Evolutionary conservation across 1,140 invertebrate species (phyloP), one percentile per base, ranked within the genome.

Genomic region (Fopius arisanus): DNA sequence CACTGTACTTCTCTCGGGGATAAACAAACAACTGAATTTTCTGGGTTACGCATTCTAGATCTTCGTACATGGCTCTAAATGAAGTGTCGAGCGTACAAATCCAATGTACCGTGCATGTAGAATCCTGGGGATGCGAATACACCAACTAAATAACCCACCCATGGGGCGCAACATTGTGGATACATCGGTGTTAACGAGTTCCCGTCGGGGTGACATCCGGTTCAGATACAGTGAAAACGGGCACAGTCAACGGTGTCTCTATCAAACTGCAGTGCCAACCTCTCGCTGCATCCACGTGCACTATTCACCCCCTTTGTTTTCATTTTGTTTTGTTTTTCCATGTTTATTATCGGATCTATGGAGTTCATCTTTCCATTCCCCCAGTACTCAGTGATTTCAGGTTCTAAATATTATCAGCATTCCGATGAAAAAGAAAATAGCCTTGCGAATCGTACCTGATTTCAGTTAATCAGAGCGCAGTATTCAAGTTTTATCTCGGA

Each of bases 171-270:
- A 70, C 28, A 65, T 78, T 70, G 76, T 73, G 37, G 65, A 40
- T 67, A 67, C 72, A 67, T 72, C 66, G 67, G 67, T 41, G 65
- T 78, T 81, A 77, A 78, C 54, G 70, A 76, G 67, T 73, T 72
- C 33, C 63, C 68, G 72, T 81, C 70, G 80, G 67, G 14, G 48
- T 41, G 67, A 73, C 78, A 74, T 81, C 73, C 75, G 75, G 70
- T 75, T 77, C 76, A 71, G 51, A 74, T 75, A 76, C 26, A 68
- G 67, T 48, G 67, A 41, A 68, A 68, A 68, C 41, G 40, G 48
- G 12, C 29, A 65, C 21, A 68, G 40, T 68, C 26, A 41, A 28
- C 37, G 21, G n/a, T 31, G 62, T 65, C 62, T 31, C 29, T 65
- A 65, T 31, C 29, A 31, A 19, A 33, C 29, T 31, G 62, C n/a